These are phyloP conservation scores for Urosaurus nigricauda DNA, from an alignment of 2,797 vertebrate species.

Conservation along the genomic window DNA sequence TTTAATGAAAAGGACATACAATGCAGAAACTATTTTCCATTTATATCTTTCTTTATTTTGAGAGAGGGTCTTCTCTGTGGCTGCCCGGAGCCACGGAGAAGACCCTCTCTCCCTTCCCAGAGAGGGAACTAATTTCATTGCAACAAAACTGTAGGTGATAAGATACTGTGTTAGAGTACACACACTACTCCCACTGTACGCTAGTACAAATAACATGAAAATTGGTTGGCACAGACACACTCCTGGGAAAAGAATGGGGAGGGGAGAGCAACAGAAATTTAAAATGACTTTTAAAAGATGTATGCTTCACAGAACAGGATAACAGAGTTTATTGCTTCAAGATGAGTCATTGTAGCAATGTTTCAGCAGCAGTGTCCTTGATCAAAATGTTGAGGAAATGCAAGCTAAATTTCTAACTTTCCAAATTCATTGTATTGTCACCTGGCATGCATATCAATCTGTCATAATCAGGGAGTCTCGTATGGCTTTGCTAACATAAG, in stretches of 20 bases:
- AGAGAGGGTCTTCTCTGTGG: too few relatives aligned
- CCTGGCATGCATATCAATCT: background rate
- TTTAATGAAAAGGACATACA: too few relatives aligned
- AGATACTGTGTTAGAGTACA: background rate
- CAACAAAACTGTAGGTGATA: background rate
- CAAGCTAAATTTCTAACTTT: background rate
- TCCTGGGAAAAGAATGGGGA: background rate
- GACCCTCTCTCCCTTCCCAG: too few relatives aligned
- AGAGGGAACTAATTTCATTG: background rate
- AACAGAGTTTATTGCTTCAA: constrained; percentile 16
- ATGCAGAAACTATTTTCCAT: too few relatives aligned
- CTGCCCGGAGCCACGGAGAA: too few relatives aligned
- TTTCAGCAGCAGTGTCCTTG: constrained; percentile 17
- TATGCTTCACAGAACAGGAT: background rate
- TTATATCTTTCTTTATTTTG: too few relatives aligned
- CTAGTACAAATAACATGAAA: constrained; percentile 3
- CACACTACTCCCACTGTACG: background rate
- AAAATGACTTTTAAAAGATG: constrained; percentile 7
- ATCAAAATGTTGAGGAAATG: background rate
- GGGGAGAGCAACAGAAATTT: background rate
- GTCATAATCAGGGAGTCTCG: constrained; percentile 5
- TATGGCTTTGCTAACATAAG: background rate
- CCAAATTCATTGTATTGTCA: constrained; percentile 18
- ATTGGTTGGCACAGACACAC: background rate
- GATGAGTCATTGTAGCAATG: background rate